phyloP scores from a whole-genome alignment of 2,888 invertebrate genomes.

The Diaphora mendica region DNA sequence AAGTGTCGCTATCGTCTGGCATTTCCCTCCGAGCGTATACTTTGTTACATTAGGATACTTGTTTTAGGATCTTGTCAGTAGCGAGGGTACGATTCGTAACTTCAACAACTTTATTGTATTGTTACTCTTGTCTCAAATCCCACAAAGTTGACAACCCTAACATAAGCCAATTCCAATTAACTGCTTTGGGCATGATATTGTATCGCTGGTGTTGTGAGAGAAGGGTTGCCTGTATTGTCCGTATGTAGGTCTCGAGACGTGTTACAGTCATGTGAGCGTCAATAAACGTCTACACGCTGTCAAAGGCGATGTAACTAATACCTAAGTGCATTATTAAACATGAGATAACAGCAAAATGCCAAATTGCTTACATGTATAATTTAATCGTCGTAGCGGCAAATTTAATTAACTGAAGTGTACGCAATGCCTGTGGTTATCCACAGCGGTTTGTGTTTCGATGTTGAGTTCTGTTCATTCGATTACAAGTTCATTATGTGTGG shows the following conservation, averaged over 20 bases:
- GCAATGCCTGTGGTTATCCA: background rate
- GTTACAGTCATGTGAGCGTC: background rate
- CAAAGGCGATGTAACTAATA: background rate
- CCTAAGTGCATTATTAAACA: background rate
- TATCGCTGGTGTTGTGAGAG: background rate
- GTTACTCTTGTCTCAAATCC: background rate
- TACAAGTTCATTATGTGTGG: background rate
- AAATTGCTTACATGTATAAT: conserved; percentile 1
- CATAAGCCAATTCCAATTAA: conserved; percentile 17
- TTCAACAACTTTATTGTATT: background rate
- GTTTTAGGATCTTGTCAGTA: background rate
- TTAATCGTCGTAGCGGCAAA: background rate
- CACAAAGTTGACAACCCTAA: conserved; percentile 9
- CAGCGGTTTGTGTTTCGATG: background rate
- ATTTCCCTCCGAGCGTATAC: no score
- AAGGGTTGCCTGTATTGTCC: conserved; percentile 4
- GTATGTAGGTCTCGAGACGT: background rate
- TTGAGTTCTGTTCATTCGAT: background rate
- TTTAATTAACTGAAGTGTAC: background rate
- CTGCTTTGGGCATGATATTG: conserved; percentile 13
- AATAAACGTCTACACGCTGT: background rate
- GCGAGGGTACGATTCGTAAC: background rate
- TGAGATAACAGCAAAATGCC: background rate
- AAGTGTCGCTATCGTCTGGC: no score
- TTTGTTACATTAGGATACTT: background rate